These are phyloP conservation scores for Nettapus auritus DNA, from an alignment of 2,113 vertebrate genomes.

Conservation along the genomic window DNA sequence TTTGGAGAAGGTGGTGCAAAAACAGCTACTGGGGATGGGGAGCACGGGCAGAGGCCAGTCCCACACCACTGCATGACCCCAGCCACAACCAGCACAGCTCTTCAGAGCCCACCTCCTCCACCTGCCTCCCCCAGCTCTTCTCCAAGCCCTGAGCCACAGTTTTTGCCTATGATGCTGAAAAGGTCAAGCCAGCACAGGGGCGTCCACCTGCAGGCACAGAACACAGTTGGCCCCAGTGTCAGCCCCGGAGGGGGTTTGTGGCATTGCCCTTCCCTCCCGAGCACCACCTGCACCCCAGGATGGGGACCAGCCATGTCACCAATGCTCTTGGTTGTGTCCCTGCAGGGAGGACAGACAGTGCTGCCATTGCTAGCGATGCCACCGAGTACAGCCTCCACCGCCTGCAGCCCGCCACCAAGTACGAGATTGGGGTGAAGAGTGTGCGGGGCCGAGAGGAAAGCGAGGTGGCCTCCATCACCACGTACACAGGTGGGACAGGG, in stretches of 20 bases:
- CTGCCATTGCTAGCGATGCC: slow-evolving; percentile 85
- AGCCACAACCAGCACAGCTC: not conserved
- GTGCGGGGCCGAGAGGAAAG: slow-evolving; percentile 90
- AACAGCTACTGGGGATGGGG: not conserved
- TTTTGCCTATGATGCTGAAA: not conserved
- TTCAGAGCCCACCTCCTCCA: not conserved
- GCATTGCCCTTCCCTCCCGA: not conserved
- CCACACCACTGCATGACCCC: not conserved
- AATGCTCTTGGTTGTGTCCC: slow-evolving; percentile 26
- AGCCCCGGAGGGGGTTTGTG: not conserved
- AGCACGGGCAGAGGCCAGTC: not conserved
- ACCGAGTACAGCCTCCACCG: slow-evolving; percentile 84
- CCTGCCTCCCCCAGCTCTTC: rapidly evolving
- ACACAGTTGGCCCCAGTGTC: not conserved
- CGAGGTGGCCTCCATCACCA: slow-evolving; percentile 79
- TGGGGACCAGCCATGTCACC: rapidly evolving
- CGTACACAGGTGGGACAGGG: slow-evolving; percentile 86
- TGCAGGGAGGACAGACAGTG: slow-evolving; percentile 88
- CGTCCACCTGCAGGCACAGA: not conserved
- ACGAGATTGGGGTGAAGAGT: slow-evolving; percentile 87
- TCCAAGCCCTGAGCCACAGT: not conserved
- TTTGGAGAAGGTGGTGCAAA: not conserved
- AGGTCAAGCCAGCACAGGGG: not conserved
- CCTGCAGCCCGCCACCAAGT: slow-evolving; percentile 90
- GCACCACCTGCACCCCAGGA: not conserved